Base-by-base conservation (phyloP, 1,140 invertebrate species). In the Streblospio benedicti region DNA sequence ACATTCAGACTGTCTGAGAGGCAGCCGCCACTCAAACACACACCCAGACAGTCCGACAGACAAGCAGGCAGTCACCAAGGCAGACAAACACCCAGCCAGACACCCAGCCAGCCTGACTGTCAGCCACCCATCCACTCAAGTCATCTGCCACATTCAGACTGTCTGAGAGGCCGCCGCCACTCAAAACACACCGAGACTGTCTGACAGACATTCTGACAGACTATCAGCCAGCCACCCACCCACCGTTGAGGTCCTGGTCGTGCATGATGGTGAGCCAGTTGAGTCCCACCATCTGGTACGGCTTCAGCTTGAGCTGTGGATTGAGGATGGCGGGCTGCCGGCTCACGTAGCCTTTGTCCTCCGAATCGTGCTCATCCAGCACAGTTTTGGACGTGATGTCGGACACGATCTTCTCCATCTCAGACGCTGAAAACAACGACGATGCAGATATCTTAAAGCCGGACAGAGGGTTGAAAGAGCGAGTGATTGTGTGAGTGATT, bases 191-290 rank as follows among this genome's bases (percentile, higher is more conserved):
- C n/a, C 9, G 9, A n/a, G 9, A 38, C n/a, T 38, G n/a, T 9
- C 9, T n/a, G 35, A 38, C n/a, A 9, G n/a, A 38, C n/a, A 9
- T 38, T 38, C n/a, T 9, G n/a, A 38, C n/a, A n/a, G 35, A 9
- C 35, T n/a, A n/a, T 9, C n/a, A 38, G 9, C 35, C 9, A 9
- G 35, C 35, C 4, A 20, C n/a, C 32, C 32, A 32, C 16, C 3
- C 2, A 27, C 90, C 91, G 76, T 94, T 96, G 1, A 97, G 84
- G 31, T 88, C 84, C 65, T 93, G 89, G 28, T 86, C 83, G 70
- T 95, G 88, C 80, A 97, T 85, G 2, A 96, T 85, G 0, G 86
- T 84, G 0, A 97, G 76, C 93, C 93, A 97, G 74, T 96, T 96
- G 0, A 97, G 79, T 5, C 93, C 94, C 25, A 96, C 85, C 77